Evolutionary conservation across 2,888 invertebrate species (phyloP), one percentile per base, ranked within the genome.

Genomic region (Exephanes ischioxanthus): DNA sequence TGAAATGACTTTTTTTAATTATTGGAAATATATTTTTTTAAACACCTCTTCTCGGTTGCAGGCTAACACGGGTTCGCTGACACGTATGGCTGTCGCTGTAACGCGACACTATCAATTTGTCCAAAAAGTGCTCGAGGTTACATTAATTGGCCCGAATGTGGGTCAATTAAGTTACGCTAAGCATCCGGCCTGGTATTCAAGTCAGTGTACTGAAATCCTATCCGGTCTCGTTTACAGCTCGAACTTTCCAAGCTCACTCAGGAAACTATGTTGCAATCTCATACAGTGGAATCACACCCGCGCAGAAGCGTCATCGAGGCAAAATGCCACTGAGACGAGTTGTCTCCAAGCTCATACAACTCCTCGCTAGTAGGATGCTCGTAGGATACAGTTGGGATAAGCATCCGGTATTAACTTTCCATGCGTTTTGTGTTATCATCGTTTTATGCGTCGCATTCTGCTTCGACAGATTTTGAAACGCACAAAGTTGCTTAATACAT

Each of bases 101-200:
- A 77, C 30, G 53, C 22, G n/a, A 30, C 26, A 11, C 26, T 53
- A 22, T 30, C 37, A 22, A 22, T 48, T 33, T 16, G 7, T n/a
- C 61, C 11, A 26, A 22, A 41, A 48, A 68, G n/a, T 11, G 22
- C 33, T 19, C 41, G 30, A 58, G 55, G 19, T 67, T 68, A 68
- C 58, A 68, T 41, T 53, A 9, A 33, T 26, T 68, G 55, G 19
- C 5, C 11, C 30, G 33, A 6, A 73, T 73, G 51, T 73, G 67
- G 72, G 73, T 67, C 72, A 80, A 72, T 80, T 30, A 55, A 72
- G 72, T 80, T 72, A 80, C 26, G 26, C 26, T 41, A 73, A 80
- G 67, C 61, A 79, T 41, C 66, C 30, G n/a, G 16, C 26, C 14
- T 1, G 7, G 72, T 16, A 63, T 53, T 72, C 30, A 67, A 55